Base-by-base conservation (phyloP, 1,140 invertebrate species). In the Zophobas atratus region DNA sequence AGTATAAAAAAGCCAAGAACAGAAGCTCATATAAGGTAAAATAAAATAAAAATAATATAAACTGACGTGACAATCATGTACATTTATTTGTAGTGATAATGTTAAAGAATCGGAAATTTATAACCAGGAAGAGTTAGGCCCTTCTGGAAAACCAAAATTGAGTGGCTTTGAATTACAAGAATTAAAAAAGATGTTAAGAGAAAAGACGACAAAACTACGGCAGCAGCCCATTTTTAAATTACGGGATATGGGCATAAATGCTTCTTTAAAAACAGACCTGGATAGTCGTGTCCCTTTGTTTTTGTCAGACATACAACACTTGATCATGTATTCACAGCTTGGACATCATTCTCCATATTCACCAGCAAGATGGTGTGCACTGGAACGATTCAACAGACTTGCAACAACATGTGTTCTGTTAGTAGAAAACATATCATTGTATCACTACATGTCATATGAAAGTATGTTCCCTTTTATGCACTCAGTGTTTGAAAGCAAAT, bases 301-400 rank as follows among this genome's bases (percentile, higher is more conserved):
- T 84, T 87, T 96, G 0, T 92, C 91, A 49, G 96, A 97, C 85
- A 85, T 97, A 73, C 95, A 97, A 85, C 92, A 96, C 88, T 88
- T 97, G 60, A 82, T 97, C 1, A 86, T 97, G 81, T 93, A 93
- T 85, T 93, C 94, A 0, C 85, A 96, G 72, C 87, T 94, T 57
- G 93, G 92, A 2, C 90, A 93, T 80, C 86, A 92, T 43, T 92
- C 93, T 55, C 91, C 93, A 33, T 92, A 92, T 75, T 84, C 87
- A 53, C 90, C 92, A 20, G 88, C 90, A 35, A 89, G 95, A 79
- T 98, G 96, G 96, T 97, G 95, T 88, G 86, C 88, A 20, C 85
- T 97, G 8, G 92, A 96, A 63, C 94, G 94, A 86, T 91, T 90
- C 79, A 90, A 89, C 67, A 91, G 89, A 82, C 87, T 97, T 8